Evolutionary conservation across 2,113 vertebrate genomes (phyloP), one percentile per base, ranked within the genome.

Genomic region (Ascaphus truei): DNA sequence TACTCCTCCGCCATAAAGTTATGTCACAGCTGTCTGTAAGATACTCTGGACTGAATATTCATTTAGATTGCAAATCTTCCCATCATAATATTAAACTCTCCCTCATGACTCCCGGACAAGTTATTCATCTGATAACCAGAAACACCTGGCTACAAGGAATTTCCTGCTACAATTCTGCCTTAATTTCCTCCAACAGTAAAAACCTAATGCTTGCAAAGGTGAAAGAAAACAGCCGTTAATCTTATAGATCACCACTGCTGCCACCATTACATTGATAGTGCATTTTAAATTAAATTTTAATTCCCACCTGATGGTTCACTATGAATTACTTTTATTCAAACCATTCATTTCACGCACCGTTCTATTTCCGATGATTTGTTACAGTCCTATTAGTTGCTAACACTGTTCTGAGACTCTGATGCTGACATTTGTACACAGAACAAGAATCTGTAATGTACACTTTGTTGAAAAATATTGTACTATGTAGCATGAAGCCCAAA

Each of bases 111-210:
- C 63, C 68, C 74, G 67, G 84, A 80, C 73, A 23, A 62, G 80
- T 77, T 83, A 87, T 86, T 85, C 80, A 27, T 23, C 0, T 72
- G 83, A 87, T 91, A 92, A 92, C 87, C 84, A 90, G 85, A 91
- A 92, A 88, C 90, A 92, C 88, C 88, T 92, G 89, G 79, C 68
- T 84, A 91, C 89, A 90, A 83, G 86, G 88, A 90, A 91, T 90
- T 92, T 92, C 89, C 90, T 90, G 88, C 88, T 84, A 84, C 80
- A 84, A 85, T 84, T 91, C 89, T 88, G 89, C 78, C 86, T 91
- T 92, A 85, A 92, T 92, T 92, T 92, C 88, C 89, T 88, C 85
- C 79, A 86, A 90, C 78, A 92, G 86, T 91, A 89, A 92, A 92
- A 92, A 85, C 74, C 79, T 72, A 78, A 90, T 80, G 84, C 87